Conservation (phyloP, 2,888 invertebrate genomes). For the Parnassius orleans region DNA sequence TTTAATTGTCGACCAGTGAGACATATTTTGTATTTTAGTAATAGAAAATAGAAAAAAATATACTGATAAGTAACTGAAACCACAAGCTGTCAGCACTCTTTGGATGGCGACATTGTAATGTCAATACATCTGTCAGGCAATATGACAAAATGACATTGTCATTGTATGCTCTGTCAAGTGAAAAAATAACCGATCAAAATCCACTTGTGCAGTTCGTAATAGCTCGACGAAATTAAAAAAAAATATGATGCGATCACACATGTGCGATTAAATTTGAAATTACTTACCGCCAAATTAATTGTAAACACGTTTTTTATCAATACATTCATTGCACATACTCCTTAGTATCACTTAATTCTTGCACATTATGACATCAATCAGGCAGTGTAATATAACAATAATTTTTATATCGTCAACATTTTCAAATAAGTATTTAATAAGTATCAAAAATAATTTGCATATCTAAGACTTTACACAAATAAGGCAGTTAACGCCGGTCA, state of each 20-base stretch:
- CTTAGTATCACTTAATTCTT: slow-evolving; percentile 36
- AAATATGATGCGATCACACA: background rate
- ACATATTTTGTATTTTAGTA: slow-evolving; percentile 31
- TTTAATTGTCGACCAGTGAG: slow-evolving; percentile 52
- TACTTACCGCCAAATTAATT: background rate
- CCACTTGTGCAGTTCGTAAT: too few relatives aligned
- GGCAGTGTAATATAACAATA: slow-evolving; percentile 53
- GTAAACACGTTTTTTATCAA: slow-evolving; percentile 4
- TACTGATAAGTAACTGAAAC: background rate
- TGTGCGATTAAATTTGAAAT: slow-evolving; percentile 5
- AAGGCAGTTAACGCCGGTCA: slow-evolving; percentile 15
- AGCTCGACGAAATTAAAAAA: background rate
- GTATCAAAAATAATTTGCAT: slow-evolving; percentile 68
- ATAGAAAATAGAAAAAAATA: too few relatives aligned
- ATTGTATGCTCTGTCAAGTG: background rate
- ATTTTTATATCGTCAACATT: slow-evolving; percentile 43
- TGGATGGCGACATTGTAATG: slow-evolving; percentile 18
- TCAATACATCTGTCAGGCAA: slow-evolving; percentile 1
- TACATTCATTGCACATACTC: slow-evolving; percentile 14
- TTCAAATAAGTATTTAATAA: slow-evolving; percentile 51
- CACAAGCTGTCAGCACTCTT: background rate
- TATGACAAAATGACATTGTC: slow-evolving; percentile 10
- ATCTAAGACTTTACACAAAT: slow-evolving; percentile 47
- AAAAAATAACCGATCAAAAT: background rate
- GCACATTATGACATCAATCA: slow-evolving; percentile 52